Evolutionary conservation across 2,797 vertebrate species (phyloP).

Genomic region (Anguilla pacifica): DNA sequence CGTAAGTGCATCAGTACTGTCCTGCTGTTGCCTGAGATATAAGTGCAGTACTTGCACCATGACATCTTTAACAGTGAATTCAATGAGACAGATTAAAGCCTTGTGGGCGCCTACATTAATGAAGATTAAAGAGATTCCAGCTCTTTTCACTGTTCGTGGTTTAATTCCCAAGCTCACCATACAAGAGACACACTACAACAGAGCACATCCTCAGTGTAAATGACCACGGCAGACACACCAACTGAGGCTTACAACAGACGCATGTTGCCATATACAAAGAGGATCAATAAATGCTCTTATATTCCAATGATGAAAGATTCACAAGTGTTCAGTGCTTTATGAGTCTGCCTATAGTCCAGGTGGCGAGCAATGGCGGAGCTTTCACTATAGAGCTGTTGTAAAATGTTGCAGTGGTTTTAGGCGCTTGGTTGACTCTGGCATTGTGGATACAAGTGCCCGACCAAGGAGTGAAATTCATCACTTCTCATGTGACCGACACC

Average conservation of each 20-base stretch:
- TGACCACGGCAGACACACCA: constrained; percentile 58
- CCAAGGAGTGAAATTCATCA: constrained; percentile 13
- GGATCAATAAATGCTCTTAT: background rate
- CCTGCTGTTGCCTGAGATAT: background rate
- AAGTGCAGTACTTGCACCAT: background rate
- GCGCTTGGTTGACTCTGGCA: background rate
- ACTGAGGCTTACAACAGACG: constrained; percentile 30
- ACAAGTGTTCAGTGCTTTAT: background rate
- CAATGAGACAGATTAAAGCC: constrained; percentile 68
- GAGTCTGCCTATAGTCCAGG: background rate
- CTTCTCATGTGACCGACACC: constrained; percentile 26
- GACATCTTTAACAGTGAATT: background rate
- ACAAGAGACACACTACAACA: constrained; percentile 56
- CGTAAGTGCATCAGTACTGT: background rate
- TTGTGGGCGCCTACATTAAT: constrained; percentile 60
- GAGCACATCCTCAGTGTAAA: constrained; percentile 54
- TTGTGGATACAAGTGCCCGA: background rate
- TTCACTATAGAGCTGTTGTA: background rate
- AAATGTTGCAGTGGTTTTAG: background rate
- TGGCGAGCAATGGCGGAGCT: background rate
- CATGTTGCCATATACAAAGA: background rate
- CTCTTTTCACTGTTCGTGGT: constrained; percentile 58
- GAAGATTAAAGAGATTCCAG: constrained; percentile 61
- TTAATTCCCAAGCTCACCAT: constrained; percentile 62
- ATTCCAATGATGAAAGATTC: background rate